A percentile compares a stretch with the other conserved stretches of the same genome.
Evolutionary conservation across 2,113 vertebrate genomes (phyloP).

Genomic region (Psilopsiagon aymara): DNA sequence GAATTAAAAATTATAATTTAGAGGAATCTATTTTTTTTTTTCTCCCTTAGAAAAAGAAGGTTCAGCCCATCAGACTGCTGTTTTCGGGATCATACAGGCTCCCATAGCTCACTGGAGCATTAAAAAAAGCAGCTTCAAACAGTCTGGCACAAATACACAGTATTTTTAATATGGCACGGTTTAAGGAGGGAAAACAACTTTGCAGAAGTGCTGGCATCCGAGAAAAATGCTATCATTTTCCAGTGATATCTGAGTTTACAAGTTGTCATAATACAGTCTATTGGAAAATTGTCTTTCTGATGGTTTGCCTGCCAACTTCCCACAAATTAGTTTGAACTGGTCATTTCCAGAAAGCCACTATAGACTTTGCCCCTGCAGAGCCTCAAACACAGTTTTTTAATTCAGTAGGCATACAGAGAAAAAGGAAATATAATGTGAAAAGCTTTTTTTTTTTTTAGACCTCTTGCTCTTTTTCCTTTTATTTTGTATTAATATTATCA

Average conservation of each 20-base stretch:
- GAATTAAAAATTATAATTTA: not conserved
- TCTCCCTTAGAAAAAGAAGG: not conserved
- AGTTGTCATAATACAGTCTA: slow-evolving; percentile 24
- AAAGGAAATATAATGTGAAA: not conserved
- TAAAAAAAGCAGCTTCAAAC: slow-evolving; percentile 17
- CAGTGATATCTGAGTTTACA: slow-evolving; percentile 24
- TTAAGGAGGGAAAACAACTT: slow-evolving; percentile 1
- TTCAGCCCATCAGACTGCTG: not conserved
- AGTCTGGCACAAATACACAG: slow-evolving; percentile 15
- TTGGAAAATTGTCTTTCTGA: slow-evolving; percentile 28
- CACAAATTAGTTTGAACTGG: slow-evolving; percentile 14
- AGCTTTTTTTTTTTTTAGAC: not conserved
- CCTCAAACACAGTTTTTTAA: not conserved
- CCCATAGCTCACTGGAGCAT: not conserved
- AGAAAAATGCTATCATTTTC: slow-evolving; percentile 38
- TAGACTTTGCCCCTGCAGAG: not conserved
- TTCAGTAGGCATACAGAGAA: not conserved
- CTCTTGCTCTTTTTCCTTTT: not conserved
- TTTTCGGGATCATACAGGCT: not conserved
- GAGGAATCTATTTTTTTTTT: slow-evolving; percentile 20
- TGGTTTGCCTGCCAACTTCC: not conserved
- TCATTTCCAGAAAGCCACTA: slow-evolving; percentile 30
- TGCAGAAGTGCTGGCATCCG: slow-evolving; percentile 25
- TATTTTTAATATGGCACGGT: not conserved
- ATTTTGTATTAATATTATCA: slow-evolving; percentile 6